Conservation (phyloP, 2,797 vertebrate species). For the Melanotaenia boesemani region DNA sequence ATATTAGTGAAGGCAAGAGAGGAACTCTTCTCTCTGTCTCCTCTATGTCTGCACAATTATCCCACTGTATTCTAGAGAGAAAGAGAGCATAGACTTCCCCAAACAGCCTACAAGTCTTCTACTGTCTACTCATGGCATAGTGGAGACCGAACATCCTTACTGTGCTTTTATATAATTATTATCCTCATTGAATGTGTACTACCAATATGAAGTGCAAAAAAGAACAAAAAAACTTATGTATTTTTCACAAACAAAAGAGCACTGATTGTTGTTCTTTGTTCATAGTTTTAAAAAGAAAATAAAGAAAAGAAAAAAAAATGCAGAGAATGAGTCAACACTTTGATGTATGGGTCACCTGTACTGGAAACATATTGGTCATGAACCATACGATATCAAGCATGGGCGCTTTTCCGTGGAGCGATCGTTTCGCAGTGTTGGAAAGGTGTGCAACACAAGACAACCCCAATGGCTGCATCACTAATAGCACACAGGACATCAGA, state of each 20-base stretch:
- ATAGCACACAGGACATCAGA: conserved; percentile 99
- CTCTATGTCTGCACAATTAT: conserved; percentile 89
- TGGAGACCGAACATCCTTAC: conserved; percentile 70
- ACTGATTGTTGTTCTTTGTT: conserved; percentile 67
- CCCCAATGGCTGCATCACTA: conserved; percentile 99
- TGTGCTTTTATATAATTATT: conserved; percentile 40
- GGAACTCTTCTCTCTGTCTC: conserved; percentile 77
- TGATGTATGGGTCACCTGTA: conserved; percentile 99
- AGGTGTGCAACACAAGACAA: conserved; percentile 99
- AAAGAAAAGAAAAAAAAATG: conserved; percentile 67
- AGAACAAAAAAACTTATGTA: conserved; percentile 20
- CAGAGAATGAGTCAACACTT: conserved; percentile 99
- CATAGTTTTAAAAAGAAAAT: conserved; percentile 63
- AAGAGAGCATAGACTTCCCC: conserved; percentile 77
- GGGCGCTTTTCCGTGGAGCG: conserved; percentile 88
- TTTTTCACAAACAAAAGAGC: conserved; percentile 53
- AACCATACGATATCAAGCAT: conserved; percentile 99
- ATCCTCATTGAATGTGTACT: conserved; percentile 56
- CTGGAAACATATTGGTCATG: conserved; percentile 99
- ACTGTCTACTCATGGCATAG: conserved; percentile 64
- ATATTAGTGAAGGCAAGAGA: conserved; percentile 79
- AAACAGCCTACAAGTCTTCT: conserved; percentile 68
- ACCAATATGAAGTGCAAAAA: conserved; percentile 52
- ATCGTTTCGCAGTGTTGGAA: conserved; percentile 98
- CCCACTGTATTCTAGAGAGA: conserved; percentile 88